Evolutionary conservation across 2,888 invertebrate species (phyloP), one percentile per base, ranked within the genome.

Genomic region (Drosophila merina): DNA sequence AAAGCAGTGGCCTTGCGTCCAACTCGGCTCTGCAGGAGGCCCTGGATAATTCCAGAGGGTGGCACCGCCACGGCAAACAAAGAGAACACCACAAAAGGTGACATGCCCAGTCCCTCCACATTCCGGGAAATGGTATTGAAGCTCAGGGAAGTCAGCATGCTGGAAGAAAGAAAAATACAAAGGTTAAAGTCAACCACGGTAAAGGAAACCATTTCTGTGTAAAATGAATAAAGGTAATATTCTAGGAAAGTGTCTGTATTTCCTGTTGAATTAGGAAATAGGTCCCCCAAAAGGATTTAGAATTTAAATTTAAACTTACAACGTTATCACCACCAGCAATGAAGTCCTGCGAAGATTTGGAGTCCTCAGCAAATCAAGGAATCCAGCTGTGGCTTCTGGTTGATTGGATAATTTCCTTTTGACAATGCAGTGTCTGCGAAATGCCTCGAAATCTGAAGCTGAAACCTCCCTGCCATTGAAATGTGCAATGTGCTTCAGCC

Each of bases 91-190:
- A 93, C 74, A 77, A 93, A 93, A 1, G 93, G 93, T 0, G 93
- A 93, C 42, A 92, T 89, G 0, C 92, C 92, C 55, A 93, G 82
- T 4, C 93, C 93, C 81, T 93, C 93, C 3, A 93, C 92, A 77
- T 93, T 93, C 55, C 93, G 90, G 0, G 93, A 93, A 44, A 93
- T 93, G 2, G 93, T 93, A 77, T 93, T 93, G 72, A 93, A 93
- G 76, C 93, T 92, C 14, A 93, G 83, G 1, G 93, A 93, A 75
- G 93, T 91, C 12, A 93, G 92, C 93, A 93, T 93, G 62, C 93
- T 93, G 80, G 10, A 72, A n/a, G 20, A n/a, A 6, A n/a, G 9
- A 36, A n/a, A 28, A 45, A 28, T 44, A 8, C 6, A 4, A 25
- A 8, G 14, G 1, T 26, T 8, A 30, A 7, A 7, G 28, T 14